These are phyloP conservation scores for Rallus limicola DNA, from an alignment of 2,113 vertebrate species.

Conservation along the genomic window DNA sequence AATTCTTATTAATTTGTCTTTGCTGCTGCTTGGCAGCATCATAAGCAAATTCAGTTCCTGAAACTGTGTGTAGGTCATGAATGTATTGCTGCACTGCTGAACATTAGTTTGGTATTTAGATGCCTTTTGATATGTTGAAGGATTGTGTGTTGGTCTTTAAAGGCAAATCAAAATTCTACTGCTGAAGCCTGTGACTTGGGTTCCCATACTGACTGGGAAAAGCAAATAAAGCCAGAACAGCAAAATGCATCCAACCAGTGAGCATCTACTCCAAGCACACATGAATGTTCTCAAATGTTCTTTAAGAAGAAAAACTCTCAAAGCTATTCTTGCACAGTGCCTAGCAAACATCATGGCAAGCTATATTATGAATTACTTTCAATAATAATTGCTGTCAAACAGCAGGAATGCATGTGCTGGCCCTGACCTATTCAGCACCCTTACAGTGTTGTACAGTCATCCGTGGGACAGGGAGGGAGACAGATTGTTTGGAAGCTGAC, in stretches of 20 bases:
- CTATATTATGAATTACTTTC: not conserved
- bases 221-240: not conserved
- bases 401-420: not conserved
- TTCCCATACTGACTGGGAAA: not conserved
- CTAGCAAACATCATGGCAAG: not conserved
- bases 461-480: not conserved
- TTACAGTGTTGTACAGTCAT: not conserved
- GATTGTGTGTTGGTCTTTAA: not conserved
- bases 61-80: not conserved
- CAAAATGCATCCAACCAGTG: rapidly evolving
- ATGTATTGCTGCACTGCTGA: not conserved
- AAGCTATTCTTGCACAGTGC: not conserved
- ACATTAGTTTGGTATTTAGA: not conserved
- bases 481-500: not conserved
- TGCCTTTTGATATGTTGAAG: not conserved
- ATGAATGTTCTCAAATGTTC: not conserved
- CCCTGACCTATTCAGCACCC: not conserved
- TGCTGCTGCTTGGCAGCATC: not conserved
- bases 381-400: not conserved
- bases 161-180: not conserved
- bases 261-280: not conserved
- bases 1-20: conserved; percentile 12
- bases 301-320: not conserved
- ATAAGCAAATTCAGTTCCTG: not conserved
- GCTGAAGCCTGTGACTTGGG: not conserved